phyloP scores from a whole-genome alignment of 2,113 vertebrate species.

The Ctenodactylus gundi region DNA sequence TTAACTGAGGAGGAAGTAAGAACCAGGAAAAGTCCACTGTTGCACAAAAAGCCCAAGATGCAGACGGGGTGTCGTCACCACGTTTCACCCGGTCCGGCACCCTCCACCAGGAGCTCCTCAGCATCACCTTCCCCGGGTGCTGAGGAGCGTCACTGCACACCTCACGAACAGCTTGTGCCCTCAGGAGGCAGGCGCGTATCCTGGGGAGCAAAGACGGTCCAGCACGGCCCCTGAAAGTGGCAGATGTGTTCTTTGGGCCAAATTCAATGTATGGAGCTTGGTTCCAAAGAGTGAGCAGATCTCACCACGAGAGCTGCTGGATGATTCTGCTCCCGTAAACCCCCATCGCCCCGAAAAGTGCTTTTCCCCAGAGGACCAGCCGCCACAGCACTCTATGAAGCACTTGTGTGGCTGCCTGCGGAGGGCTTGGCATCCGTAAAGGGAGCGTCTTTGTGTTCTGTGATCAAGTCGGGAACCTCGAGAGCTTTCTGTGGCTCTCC shows the following conservation, averaged over 20 bases:
- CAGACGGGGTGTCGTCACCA: rapidly evolving
- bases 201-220: rapidly evolving
- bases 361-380: too few species aligned
- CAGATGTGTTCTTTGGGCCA: too few species aligned
- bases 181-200: rapidly evolving
- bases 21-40: rapidly evolving
- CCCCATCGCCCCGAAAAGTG: rapidly evolving
- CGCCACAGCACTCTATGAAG: rapidly evolving
- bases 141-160: too few species aligned
- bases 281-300: neutral
- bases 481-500: neutral
- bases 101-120: rapidly evolving
- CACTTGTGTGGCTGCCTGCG: rapidly evolving
- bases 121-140: rapidly evolving
- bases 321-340: rapidly evolving
- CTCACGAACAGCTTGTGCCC: too few species aligned
- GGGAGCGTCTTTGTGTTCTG: rapidly evolving
- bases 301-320: rapidly evolving
- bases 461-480: neutral
- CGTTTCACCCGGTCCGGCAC: rapidly evolving
- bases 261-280: rapidly evolving
- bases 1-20: too few species aligned
- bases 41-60: rapidly evolving
- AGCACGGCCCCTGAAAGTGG: rapidly evolving
- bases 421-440: rapidly evolving